Evolutionary conservation across 2,797 vertebrate species (phyloP), one percentile per base, ranked within the genome.

Genomic region (Spheniscus humboldti): DNA sequence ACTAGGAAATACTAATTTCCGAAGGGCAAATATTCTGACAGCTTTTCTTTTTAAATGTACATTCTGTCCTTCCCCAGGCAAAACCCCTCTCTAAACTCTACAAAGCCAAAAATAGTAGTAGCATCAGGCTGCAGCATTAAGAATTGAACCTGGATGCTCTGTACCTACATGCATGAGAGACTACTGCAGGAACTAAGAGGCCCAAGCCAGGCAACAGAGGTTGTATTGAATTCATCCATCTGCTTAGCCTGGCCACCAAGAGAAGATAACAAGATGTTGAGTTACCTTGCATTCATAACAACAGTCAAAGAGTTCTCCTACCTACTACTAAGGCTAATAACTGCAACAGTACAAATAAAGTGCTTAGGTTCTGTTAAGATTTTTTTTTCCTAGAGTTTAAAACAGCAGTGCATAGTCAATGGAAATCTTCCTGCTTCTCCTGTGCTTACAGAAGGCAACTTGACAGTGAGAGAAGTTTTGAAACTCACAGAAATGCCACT

Each of bases 111-210:
- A 89, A 18, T 0, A 43, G 28, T n/a, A 52, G 30, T 4, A 62
- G 11, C 27, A 68, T 35, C 71, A 57, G 55, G 30, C 27, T 91
- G 33, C 59, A 91, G 60, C 43, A 74, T 27, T 63, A 83, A 37
- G 39, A 39, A 60, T 3, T 18, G 5, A 56, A 90, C 7, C 18
- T 56, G 24, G 57, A 68, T 16, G 9, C 24, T 68, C 45, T 45
- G 23, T 13, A 50, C 30, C 43, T 41, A 12, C 0, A 0, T 11
- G 31, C 52, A 10, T 13, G n/a, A 76, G n/a, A 76, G 28, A 57
- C 5, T 53, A n/a, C 31, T 45, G 33, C 39, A 79, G 56, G 75
- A 89, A 2, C 63, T 17, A 9, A 66, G 67, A 75, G 63, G 69
- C 23, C 22, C 24, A 31, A 20, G 24, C 0, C 9, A 2, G 7